A percentile compares a stretch with the other conserved stretches of the same genome.
These are phyloP conservation scores for Dryoscopus gambensis DNA, from an alignment of 2,113 vertebrate genomes.

Conservation along the genomic window DNA sequence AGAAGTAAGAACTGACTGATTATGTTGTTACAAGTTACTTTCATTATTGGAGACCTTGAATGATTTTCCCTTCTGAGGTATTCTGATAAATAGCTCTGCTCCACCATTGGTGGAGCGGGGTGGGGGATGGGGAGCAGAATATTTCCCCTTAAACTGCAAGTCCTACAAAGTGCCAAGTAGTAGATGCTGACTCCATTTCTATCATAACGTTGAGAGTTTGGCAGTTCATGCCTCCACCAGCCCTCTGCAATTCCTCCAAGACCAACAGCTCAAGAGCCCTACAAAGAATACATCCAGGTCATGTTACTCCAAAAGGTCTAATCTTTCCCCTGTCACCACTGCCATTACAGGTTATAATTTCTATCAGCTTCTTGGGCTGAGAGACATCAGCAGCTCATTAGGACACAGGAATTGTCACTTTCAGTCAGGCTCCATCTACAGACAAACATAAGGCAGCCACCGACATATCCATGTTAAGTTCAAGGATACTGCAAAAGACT, in stretches of 20 bases:
- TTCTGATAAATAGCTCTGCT: background rate
- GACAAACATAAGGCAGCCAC: accelerated
- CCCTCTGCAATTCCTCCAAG: background rate
- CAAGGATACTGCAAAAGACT: background rate
- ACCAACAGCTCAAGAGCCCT: background rate
- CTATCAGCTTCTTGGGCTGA: background rate
- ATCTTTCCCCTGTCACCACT: background rate
- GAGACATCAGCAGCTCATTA: background rate
- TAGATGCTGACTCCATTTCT: background rate
- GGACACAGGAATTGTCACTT: background rate
- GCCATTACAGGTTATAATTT: background rate
- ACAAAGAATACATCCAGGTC: background rate
- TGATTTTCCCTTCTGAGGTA: background rate
- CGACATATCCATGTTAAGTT: background rate
- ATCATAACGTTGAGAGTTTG: background rate
- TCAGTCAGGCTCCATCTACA: background rate
- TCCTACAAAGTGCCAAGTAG: background rate
- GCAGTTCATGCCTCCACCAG: background rate
- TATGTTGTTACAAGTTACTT: background rate
- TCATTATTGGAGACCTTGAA: background rate
- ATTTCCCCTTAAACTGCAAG: background rate
- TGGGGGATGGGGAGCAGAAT: background rate
- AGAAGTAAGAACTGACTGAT: background rate
- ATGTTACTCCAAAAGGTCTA: background rate
- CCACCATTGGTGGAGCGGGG: accelerated